phyloP scores from a whole-genome alignment of 2,113 vertebrate genomes.

The Pithys albifrons region DNA sequence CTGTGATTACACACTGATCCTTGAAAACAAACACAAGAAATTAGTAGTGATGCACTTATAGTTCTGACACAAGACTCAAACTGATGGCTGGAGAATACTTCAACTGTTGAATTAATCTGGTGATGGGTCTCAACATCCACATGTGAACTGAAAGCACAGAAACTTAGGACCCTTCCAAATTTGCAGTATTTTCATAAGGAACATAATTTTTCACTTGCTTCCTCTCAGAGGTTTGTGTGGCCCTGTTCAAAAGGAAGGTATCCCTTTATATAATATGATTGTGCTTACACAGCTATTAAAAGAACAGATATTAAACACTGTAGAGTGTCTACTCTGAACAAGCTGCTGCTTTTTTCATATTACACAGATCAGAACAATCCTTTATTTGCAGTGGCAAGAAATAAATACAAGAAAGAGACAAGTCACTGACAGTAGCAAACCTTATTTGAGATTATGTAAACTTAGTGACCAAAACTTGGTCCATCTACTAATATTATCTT shows the following conservation, averaged over 20 bases:
- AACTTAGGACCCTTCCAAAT: background rate
- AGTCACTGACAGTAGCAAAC: background rate
- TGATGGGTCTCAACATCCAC: background rate
- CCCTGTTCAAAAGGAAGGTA: background rate
- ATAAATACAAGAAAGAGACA: background rate
- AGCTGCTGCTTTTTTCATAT: background rate
- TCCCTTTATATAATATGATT: background rate
- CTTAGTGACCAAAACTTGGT: background rate
- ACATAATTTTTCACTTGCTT: background rate
- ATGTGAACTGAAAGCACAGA: background rate
- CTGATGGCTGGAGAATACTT: background rate
- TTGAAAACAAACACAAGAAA: background rate
- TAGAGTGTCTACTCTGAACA: background rate
- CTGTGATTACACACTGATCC: background rate
- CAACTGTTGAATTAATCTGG: background rate
- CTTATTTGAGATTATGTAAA: background rate
- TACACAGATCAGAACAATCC: background rate
- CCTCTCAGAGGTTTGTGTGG: background rate
- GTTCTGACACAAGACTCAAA: background rate
- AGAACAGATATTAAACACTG: background rate
- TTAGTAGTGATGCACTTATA: background rate
- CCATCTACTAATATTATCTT: background rate
- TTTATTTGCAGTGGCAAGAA: background rate
- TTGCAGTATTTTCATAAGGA: background rate
- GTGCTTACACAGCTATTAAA: background rate